Percentiles rank a stretch among this genome's conserved stretches.
These are phyloP conservation scores for Heptranchias perlo DNA, from an alignment of 2,113 vertebrate genomes.

Conservation along the genomic window DNA sequence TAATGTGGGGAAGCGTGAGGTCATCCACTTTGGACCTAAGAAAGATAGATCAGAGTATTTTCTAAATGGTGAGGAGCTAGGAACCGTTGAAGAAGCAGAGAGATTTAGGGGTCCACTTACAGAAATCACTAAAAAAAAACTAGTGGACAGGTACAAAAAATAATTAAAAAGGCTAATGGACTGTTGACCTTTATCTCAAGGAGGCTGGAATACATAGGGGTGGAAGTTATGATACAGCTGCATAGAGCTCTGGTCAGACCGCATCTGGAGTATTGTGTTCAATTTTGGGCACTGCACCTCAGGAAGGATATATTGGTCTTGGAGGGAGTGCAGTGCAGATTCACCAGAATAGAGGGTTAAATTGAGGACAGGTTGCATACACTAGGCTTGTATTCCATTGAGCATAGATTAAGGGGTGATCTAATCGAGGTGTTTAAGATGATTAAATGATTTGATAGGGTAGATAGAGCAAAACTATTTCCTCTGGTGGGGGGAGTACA, in stretches of 20 bases:
- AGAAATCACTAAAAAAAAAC: background rate
- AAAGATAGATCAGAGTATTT: background rate
- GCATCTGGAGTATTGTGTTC: background rate
- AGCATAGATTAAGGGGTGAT: background rate
- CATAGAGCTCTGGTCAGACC: background rate
- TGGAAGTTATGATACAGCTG: no score
- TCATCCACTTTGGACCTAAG: background rate
- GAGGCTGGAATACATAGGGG: background rate
- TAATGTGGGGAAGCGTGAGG: no score
- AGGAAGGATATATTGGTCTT: background rate
- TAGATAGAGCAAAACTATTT: background rate
- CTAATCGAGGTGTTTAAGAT: background rate
- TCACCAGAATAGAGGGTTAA: background rate
- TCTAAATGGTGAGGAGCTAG: background rate
- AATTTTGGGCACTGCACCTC: background rate
- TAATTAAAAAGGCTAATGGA: background rate
- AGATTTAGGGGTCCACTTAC: background rate
- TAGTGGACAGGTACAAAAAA: background rate
- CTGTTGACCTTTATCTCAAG: background rate
- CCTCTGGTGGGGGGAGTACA: background rate
- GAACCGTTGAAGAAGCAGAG: background rate
- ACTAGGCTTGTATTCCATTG: background rate
- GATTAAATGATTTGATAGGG: background rate
- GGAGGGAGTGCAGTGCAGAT: background rate
- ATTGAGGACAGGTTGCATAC: background rate